Base-by-base conservation (phyloP, 2,888 invertebrate species). In the Xylophagus ater region DNA sequence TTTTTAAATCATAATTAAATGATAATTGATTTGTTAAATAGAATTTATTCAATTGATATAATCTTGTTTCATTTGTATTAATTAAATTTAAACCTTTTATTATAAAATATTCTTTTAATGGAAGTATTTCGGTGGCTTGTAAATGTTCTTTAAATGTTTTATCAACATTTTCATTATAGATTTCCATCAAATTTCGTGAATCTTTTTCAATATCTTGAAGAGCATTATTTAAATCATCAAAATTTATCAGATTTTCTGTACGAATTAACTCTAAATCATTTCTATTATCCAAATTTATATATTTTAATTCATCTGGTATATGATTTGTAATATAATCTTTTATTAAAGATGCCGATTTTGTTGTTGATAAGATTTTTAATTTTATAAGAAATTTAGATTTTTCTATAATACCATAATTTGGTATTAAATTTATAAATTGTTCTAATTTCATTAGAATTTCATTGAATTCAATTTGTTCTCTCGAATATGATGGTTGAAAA, bases 31-130 rank as follows among this genome's bases (percentile, higher is more conserved):
- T 37, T 31, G 13, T 37, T 37, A 2, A 37, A 17, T 13, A 14
- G 4, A 6, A 36, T 4, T 21, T 33, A 7, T 4, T 33, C 7
- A 5, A n/a, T n/a, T n/a, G n/a, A n/a, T n/a, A n/a, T n/a, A 23
- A 8, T 6, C 13, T n/a, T n/a, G n/a, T n/a, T n/a, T n/a, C 12
- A 17, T 29, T 20, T 12, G 12, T 6, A 13, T 9, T n/a, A 9
- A 23, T 8, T 6, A 18, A 8, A 18, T 38, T 33, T 24, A 43
- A 29, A 12, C 40, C 35, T 39, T 41, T 45, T 9, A 43, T 34
- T n/a, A 34, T 37, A 35, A 46, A 49, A 43, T 47, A 48, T 35
- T 51, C 51, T 32, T 38, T 31, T 5, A 49, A 23, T 19, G 47
- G 39, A 9, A 45, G 21, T 4, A 44, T 24, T 36, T 43, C 39